These are phyloP conservation scores for Nothobranchius furzeri DNA, from an alignment of 2,113 vertebrate genomes.

Conservation along the genomic window DNA sequence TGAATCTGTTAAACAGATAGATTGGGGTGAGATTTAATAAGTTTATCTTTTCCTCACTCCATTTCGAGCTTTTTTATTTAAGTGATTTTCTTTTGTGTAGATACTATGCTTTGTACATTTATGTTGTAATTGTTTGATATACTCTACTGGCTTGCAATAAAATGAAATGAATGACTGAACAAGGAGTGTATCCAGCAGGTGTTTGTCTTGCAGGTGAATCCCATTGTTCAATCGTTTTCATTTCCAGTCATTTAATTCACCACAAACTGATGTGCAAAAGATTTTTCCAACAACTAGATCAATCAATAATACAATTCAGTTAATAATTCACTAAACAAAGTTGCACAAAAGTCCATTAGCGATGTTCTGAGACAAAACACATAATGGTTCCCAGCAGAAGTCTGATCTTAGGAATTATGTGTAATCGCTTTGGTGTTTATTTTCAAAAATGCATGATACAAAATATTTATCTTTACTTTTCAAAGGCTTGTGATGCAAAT, in stretches of 20 bases:
- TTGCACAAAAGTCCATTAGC: constrained; percentile 75
- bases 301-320: constrained; percentile 76
- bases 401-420: constrained; percentile 57
- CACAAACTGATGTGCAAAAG: constrained; percentile 32
- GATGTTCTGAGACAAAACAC: constrained; percentile 54
- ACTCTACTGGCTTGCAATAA: too few species aligned
- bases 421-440: constrained; percentile 64
- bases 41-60: too few species aligned
- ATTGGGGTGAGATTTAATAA: too few species aligned
- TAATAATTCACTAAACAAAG: constrained; percentile 81
- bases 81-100: too few species aligned
- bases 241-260: constrained; percentile 57
- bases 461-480: constrained; percentile 79
- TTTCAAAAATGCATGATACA: constrained; percentile 76
- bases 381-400: constrained; percentile 52
- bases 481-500: constrained; percentile 72
- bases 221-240: not conserved
- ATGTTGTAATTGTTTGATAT: too few species aligned
- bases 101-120: too few species aligned
- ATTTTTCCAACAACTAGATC: constrained; percentile 63
- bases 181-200: not conserved
- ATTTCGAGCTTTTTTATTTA: too few species aligned
- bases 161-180: too few species aligned
- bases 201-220: constrained; percentile 3
- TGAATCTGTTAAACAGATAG: too few species aligned